phyloP scores from a whole-genome alignment of 2,113 vertebrate genomes.

The Ictalurus punctatus region DNA sequence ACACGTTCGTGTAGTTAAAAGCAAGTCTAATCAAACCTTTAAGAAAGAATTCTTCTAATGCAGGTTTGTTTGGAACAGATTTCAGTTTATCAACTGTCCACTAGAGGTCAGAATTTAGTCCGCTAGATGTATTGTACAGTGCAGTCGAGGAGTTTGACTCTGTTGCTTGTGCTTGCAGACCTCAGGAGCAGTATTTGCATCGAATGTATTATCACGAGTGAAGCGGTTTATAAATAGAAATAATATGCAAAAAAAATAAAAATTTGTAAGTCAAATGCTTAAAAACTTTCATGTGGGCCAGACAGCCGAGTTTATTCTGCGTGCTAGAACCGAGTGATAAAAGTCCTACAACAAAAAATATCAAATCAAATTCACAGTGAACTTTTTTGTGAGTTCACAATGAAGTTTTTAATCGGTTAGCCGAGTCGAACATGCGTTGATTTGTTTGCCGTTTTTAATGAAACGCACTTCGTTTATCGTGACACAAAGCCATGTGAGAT shows the following conservation, averaged over 20 bases:
- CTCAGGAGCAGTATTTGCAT: not conserved
- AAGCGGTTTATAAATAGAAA: not conserved
- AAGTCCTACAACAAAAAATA: no score
- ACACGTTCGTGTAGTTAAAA: no score
- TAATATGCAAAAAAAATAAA: not conserved
- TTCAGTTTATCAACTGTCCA: conserved; percentile 9
- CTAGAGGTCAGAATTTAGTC: conserved; percentile 43
- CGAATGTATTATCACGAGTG: not conserved
- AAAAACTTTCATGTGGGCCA: not conserved
- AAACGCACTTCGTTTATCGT: no score
- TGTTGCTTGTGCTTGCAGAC: not conserved
- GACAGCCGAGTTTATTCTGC: not conserved
- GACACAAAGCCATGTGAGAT: no score
- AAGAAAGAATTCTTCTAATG: not conserved
- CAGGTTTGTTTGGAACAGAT: no score
- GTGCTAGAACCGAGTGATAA: no score
- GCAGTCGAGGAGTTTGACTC: not conserved
- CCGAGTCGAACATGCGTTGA: no score
- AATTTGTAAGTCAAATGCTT: not conserved
- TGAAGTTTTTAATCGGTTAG: no score
- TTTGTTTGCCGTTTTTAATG: no score
- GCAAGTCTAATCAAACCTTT: not conserved
- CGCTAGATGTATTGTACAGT: not conserved
- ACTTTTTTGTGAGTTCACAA: no score
- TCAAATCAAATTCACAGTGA: no score